Evolutionary conservation across 2,797 vertebrate genomes (phyloP), one percentile per base, ranked within the genome.

Genomic region (Chrosomus eos): DNA sequence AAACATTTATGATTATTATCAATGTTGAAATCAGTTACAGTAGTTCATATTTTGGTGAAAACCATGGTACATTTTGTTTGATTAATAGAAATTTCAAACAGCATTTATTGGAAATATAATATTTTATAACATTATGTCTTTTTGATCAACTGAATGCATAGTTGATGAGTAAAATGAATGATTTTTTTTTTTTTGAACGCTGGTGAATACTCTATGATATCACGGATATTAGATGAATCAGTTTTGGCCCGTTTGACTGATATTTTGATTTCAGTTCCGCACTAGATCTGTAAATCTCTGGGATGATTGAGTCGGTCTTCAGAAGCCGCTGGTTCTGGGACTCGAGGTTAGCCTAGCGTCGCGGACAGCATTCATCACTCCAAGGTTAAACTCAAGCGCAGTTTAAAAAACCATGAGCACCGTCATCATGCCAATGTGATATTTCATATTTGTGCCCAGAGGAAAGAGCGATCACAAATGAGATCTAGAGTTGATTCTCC

Each of bases 231-330:
- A 55, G 19, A 75, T 75, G 53, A 36, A 75, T 23, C 21, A 31
- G n/a, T 75, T 36, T 36, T 55, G 73, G 55, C 48, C 8, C 0
- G 11, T 55, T 55, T 55, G 55, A 75, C 16, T 36, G 73, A 75
- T 75, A 16, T 75, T 28, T 75, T 36, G 72, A 6, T 13, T 13
- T 28, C 5, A 40, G 33, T 19, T 40, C 33, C 74, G n/a, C n/a
- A n/a, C n/a, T n/a, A n/a, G n/a, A n/a, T n/a, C 14, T 40, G 74
- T 48, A 5, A 77, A 23, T 5, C 74, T 5, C 38, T 31, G 53
- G 74, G 55, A 77, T 77, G 74, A 77, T 60, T 40, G 75, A 75
- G 48, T 75, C 55, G 23, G 4, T 81, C 23, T 60, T 58, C 36
- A 45, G n/a, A 36, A 26, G 33, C 28, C 48, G 18, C 58, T 40